Conservation (phyloP, 2,113 vertebrate species). For the Chrysemys picta region DNA sequence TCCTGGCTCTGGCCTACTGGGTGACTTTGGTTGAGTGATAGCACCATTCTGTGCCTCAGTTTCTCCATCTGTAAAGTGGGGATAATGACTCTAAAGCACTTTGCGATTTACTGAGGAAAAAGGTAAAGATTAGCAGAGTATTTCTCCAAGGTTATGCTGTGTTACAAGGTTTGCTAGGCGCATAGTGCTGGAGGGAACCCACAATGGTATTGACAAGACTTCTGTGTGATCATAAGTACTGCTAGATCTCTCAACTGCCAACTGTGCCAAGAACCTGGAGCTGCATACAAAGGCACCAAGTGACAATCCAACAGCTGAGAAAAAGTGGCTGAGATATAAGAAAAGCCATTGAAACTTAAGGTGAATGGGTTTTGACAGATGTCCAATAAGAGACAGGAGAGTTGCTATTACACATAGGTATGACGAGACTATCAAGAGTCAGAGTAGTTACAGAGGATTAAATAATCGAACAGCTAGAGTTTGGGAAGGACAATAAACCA, state of each 20-base stretch:
- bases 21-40: not conserved
- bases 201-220: not conserved
- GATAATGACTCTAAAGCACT: not conserved
- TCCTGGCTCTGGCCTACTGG: not conserved
- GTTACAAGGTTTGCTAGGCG: not conserved
- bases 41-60: not conserved
- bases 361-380: not conserved
- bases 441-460: not conserved
- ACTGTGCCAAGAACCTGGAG: not conserved
- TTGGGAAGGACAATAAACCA: not conserved
- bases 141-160: not conserved
- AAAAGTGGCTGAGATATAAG: not conserved
- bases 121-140: not conserved
- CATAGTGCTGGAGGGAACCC: not conserved
- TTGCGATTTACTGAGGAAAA: not conserved
- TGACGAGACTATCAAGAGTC: not conserved
- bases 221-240: not conserved
- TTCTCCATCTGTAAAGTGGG: not conserved
- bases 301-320: not conserved
- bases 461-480: not conserved
- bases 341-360: not conserved
- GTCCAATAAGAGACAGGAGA: not conserved
- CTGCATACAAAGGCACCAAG: not conserved
- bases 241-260: not conserved
- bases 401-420: not conserved